Percentiles rank a stretch among this genome's conserved stretches.
These are phyloP conservation scores for Gobio occitaniae DNA, from an alignment of 2,797 vertebrate species.

Conservation along the genomic window DNA sequence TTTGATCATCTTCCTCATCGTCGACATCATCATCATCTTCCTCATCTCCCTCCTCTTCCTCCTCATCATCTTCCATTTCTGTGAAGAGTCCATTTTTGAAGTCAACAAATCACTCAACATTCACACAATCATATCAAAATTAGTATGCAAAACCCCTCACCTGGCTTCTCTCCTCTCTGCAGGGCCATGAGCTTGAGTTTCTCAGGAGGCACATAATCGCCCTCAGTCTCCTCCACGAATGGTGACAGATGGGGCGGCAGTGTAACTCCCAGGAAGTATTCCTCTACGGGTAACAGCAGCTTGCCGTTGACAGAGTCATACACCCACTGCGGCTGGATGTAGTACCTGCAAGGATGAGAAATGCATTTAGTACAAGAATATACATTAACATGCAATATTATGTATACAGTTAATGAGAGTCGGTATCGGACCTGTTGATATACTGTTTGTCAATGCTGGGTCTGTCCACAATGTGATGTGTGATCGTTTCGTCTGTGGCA, in stretches of 20 bases:
- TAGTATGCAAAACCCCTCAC: conserved; percentile 67
- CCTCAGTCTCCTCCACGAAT: conserved; percentile 93
- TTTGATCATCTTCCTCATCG: conserved; percentile 69
- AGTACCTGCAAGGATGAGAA: conserved; percentile 81
- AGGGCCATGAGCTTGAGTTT: conserved; percentile 91
- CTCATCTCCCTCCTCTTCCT: conserved; percentile 62
- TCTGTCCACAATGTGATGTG: conserved; percentile 93
- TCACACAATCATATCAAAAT: background rate
- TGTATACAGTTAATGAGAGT: background rate
- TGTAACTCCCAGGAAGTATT: conserved; percentile 89
- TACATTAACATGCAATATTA: background rate
- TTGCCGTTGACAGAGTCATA: conserved; percentile 91
- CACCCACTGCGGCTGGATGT: conserved; percentile 97
- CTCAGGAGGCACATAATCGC: conserved; percentile 95
- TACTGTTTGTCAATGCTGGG: conserved; percentile 83
- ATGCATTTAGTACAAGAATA: background rate
- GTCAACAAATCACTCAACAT: background rate
- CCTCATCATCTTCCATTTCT: conserved; percentile 45
- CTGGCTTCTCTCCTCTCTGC: conserved; percentile 87
- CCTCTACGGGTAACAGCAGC: conserved; percentile 87
- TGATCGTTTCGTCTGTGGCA: conserved; percentile 83
- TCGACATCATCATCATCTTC: conserved; percentile 70
- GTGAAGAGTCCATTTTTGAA: background rate
- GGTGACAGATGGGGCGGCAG: conserved; percentile 95
- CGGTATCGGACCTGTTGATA: conserved; percentile 87